Evolutionary conservation across 2,797 vertebrate genomes (phyloP), one percentile per base, ranked within the genome.

Genomic region (Coranthus polyacanthus): DNA sequence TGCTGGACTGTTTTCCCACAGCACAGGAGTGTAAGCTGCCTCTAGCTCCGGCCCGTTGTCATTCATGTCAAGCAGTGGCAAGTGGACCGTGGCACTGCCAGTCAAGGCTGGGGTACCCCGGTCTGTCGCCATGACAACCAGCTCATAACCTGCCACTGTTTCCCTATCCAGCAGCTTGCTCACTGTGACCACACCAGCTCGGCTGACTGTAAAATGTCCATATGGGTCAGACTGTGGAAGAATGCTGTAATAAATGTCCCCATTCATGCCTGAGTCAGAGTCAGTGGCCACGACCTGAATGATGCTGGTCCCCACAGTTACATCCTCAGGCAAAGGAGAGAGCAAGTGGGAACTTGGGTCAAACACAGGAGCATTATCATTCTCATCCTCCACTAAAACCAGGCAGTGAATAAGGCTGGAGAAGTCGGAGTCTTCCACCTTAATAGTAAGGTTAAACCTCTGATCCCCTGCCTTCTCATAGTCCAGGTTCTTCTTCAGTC

Each of bases 11-110:
- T 98, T 97, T 84, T 98, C 96, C 96, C 95, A 96, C 62, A 97
- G 89, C 37, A 97, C 55, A 0, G 96, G 96, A 38, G 84, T 43
- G 71, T 98, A 98, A 0, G 63, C 65, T 1, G 84, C 72, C 78
- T 96, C 95, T 80, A 96, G 91, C 78, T 92, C 92, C 0, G 96
- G 96, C n/a, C 92, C 94, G 16, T 96, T 97, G 87, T 98, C 96
- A 68, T 97, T 98, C 66, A 95, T 69, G 79, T 98, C 96, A 24
- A 95, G 82, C 76, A 98, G 72, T 1, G 88, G 81, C 74, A 98
- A 76, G 80, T 91, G 83, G 64, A 97, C 82, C 15, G 92, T 95
- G 64, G 93, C 86, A 0, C 92, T 96, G 60, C 95, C 95, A n/a
- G 93, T 95, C 85, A 79, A 68, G 0, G 93, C 68, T 0, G 95